Evolutionary conservation across 2,888 invertebrate species (phyloP).

Genomic region (Trypoxylon attenuatum): DNA sequence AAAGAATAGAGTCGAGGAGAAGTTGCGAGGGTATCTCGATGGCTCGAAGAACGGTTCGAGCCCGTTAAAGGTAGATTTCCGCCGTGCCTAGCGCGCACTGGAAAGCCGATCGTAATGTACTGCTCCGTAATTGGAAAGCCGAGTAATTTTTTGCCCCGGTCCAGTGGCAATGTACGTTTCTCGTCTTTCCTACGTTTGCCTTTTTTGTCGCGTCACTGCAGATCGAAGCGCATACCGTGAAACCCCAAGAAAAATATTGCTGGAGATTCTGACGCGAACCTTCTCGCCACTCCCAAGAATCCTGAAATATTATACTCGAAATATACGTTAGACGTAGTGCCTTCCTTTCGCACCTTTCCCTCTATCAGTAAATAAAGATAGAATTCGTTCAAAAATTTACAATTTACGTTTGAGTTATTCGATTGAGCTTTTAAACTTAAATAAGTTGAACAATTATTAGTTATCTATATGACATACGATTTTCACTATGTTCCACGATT

Average conservation of each 20-base stretch:
- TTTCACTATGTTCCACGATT: no score
- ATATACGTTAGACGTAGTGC: no score
- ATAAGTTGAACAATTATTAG: no score
- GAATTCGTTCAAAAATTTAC: no score
- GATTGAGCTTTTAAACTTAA: no score
- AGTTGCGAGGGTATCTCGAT: background rate
- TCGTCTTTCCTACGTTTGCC: background rate
- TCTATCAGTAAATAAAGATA: no score
- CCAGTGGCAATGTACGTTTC: constrained; percentile 30
- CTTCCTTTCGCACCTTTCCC: no score
- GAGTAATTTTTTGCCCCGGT: constrained; percentile 33
- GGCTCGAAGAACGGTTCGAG: constrained; percentile 8
- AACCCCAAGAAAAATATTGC: constrained; percentile 21
- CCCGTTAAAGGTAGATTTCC: constrained; percentile 20
- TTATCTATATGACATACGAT: no score
- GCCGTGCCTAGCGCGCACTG: constrained; percentile 9
- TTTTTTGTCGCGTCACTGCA: background rate
- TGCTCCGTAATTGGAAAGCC: constrained; percentile 34
- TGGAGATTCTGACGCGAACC: no score
- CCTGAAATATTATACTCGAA: no score
- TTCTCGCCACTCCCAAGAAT: background rate
- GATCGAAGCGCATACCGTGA: constrained; percentile 30
- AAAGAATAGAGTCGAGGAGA: no score
- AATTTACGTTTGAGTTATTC: no score
- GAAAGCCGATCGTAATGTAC: constrained; percentile 20